Conservation (phyloP, 2,888 invertebrate genomes). For the Tetragonula carbonaria region DNA sequence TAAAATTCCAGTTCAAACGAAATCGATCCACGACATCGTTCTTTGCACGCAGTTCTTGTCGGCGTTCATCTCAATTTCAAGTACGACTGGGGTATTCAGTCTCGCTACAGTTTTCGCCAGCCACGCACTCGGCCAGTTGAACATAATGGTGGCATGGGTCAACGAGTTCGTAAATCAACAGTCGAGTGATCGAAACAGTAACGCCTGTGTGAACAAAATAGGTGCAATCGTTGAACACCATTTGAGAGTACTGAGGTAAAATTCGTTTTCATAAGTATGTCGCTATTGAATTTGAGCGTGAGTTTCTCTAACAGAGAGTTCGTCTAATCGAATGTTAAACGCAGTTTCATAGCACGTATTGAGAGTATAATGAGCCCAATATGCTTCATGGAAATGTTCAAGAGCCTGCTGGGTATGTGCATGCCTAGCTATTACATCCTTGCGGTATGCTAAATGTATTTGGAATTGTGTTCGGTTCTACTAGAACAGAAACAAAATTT, state of each 20-base stretch:
- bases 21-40: constrained; percentile 63
- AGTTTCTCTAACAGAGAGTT: not conserved
- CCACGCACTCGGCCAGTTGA: constrained; percentile 71
- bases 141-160: constrained; percentile 59
- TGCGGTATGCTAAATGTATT: constrained; percentile 48
- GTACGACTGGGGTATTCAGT: constrained; percentile 54
- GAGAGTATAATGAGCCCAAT: constrained; percentile 73
- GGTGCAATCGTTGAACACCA: constrained; percentile 66
- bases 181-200: not conserved
- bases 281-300: not conserved
- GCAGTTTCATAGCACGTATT: constrained; percentile 73
- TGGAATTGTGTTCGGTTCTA: not conserved
- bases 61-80: constrained; percentile 55
- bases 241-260: constrained; percentile 53
- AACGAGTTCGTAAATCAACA: constrained; percentile 50
- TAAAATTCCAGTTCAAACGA: constrained; percentile 51
- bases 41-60: constrained; percentile 58
- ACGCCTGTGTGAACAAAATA: not conserved
- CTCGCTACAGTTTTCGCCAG: constrained; percentile 63
- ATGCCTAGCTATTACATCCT: constrained; percentile 58
- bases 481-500: not conserved
- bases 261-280: not conserved
- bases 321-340: constrained; percentile 14
- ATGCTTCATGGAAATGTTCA: constrained; percentile 77
- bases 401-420: constrained; percentile 72